A percentile compares a stretch with the other conserved stretches of the same genome.
These are phyloP conservation scores for Leguminivora glycinivorella DNA, from an alignment of 1,140 invertebrate genomes.

Conservation along the genomic window DNA sequence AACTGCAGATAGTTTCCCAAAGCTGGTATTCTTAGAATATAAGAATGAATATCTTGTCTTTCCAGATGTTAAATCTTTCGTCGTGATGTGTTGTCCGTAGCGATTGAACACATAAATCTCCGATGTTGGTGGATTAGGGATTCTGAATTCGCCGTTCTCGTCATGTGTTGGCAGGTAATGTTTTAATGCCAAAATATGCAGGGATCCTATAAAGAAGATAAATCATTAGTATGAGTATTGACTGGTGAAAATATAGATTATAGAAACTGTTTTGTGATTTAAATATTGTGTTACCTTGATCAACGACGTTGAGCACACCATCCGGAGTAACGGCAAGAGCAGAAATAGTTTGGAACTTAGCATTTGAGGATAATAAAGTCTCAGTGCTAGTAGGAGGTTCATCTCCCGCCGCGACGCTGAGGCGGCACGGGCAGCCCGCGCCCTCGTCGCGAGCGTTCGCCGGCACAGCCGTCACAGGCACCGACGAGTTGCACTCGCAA, in stretches of 20 bases:
- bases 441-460: slow-evolving; percentile 67
- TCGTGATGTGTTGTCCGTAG: slow-evolving; percentile 96
- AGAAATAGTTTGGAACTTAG: slow-evolving; percentile 94
- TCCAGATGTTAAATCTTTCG: slow-evolving; percentile 94
- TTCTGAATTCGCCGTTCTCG: slow-evolving; percentile 94
- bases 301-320: slow-evolving; percentile 95
- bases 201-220: slow-evolving; percentile 79
- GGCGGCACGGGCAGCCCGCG: slow-evolving; percentile 79
- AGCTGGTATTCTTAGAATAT: slow-evolving; percentile 97
- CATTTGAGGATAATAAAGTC: slow-evolving; percentile 93
- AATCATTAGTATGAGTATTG: background rate
- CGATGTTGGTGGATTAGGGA: slow-evolving; percentile 93
- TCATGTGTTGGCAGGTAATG: slow-evolving; percentile 94
- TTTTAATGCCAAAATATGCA: slow-evolving; percentile 93
- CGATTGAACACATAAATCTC: slow-evolving; percentile 97
- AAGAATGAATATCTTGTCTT: slow-evolving; percentile 96
- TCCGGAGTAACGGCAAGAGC: slow-evolving; percentile 96
- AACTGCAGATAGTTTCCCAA: slow-evolving; percentile 95
- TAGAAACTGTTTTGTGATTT: background rate
- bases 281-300: slow-evolving; percentile 86
- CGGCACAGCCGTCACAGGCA: slow-evolving; percentile 78
- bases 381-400: slow-evolving; percentile 87
- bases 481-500: slow-evolving; percentile 81
- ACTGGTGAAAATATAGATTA: background rate
- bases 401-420: slow-evolving; percentile 78